phyloP scores from a whole-genome alignment of 2,888 invertebrate species.

The Lordiphosa andalusiaca region DNA sequence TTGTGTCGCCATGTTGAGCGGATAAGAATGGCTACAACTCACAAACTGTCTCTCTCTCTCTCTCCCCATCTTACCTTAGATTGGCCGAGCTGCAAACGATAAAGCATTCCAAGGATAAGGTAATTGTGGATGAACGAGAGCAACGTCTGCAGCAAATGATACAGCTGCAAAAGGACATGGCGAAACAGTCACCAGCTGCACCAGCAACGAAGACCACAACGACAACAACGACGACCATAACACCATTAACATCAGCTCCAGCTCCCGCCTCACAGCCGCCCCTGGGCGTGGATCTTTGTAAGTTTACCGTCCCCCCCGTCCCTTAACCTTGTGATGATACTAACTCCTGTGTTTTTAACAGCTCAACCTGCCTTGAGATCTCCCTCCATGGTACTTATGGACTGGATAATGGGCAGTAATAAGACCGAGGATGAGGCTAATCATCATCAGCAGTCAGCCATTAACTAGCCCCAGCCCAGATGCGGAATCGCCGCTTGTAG shows the following conservation, averaged over 20 bases:
- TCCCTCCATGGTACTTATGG: slow-evolving; percentile 88
- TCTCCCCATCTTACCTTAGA: slow-evolving; percentile 36
- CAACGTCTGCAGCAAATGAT: slow-evolving; percentile 88
- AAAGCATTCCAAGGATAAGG: slow-evolving; percentile 88
- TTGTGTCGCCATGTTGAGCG: too few species aligned
- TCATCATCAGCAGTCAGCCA: slow-evolving; percentile 6
- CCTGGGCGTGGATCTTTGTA: slow-evolving; percentile 88
- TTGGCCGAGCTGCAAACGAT: slow-evolving; percentile 87
- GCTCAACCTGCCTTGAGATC: slow-evolving; percentile 90
- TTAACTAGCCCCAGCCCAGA: not conserved
- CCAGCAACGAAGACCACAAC: slow-evolving; percentile 1
- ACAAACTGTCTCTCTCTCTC: too few species aligned
- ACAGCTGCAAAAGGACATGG: slow-evolving; percentile 87
- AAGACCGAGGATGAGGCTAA: slow-evolving; percentile 47
- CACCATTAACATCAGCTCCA: slow-evolving; percentile 8
- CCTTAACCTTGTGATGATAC: not conserved
- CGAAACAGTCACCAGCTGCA: slow-evolving; percentile 82
- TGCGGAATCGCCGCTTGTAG: not conserved
- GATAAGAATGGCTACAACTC: too few species aligned
- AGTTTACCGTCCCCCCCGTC: slow-evolving; percentile 42
- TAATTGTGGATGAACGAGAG: slow-evolving; percentile 88
- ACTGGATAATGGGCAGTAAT: slow-evolving; percentile 89
- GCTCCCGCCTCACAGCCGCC: slow-evolving; percentile 71
- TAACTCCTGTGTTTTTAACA: slow-evolving; percentile 63
- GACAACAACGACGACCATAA: slow-evolving; percentile 1